Conservation (phyloP, 2,113 vertebrate genomes). For the Riparia riparia region DNA sequence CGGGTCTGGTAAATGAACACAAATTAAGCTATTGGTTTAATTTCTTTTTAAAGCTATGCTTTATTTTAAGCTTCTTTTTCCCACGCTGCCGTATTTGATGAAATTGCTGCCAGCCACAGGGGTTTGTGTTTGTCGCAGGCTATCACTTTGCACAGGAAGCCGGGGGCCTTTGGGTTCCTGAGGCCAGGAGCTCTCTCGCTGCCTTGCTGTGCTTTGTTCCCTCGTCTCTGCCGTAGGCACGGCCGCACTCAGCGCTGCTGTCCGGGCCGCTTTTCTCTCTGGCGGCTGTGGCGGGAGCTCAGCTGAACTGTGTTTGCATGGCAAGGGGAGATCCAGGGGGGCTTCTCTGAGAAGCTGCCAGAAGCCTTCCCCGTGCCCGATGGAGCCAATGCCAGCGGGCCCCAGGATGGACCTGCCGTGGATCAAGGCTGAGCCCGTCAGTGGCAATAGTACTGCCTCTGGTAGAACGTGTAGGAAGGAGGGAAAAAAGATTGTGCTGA, state of each 20-base stretch:
- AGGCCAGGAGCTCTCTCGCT: neutral
- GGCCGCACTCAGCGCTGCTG: fast-evolving
- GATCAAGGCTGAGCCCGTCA: neutral
- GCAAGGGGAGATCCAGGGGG: neutral
- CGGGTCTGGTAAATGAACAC: neutral
- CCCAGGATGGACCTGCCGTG: neutral
- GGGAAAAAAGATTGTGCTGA: neutral
- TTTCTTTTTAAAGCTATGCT: neutral
- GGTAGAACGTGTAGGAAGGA: neutral
- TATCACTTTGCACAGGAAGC: neutral
- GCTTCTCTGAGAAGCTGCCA: neutral
- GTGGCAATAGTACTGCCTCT: fast-evolving
- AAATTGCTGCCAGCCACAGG: neutral
- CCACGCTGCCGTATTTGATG: neutral
- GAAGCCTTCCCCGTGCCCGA: fast-evolving
- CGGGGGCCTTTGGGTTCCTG: neutral
- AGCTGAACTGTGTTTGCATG: fast-evolving
- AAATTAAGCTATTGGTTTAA: neutral
- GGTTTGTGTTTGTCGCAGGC: neutral
- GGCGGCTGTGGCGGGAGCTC: neutral
- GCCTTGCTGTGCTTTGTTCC: fast-evolving
- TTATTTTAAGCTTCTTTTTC: neutral
- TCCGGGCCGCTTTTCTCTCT: neutral
- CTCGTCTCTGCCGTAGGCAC: too few species aligned
- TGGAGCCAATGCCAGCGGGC: neutral